Evolutionary conservation across 2,113 vertebrate species (phyloP).

Genomic region (Megaceryle maxima): DNA sequence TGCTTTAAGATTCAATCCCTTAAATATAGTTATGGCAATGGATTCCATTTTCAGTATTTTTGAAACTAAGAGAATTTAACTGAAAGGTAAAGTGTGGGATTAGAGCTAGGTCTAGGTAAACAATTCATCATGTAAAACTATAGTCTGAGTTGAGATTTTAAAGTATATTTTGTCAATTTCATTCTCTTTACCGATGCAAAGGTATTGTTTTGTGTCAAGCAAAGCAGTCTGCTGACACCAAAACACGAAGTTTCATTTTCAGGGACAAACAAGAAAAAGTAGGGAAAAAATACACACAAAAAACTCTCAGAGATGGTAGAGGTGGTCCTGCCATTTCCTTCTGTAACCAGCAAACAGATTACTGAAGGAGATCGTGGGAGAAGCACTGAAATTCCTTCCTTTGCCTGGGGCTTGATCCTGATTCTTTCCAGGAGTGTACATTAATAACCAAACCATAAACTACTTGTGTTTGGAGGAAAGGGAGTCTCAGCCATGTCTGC

Average conservation of each 20-base stretch:
- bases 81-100: neutral
- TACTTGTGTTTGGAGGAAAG: neutral
- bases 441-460: neutral
- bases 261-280: neutral
- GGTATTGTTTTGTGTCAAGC: neutral
- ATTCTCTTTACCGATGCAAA: neutral
- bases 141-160: neutral
- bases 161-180: neutral
- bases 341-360: neutral
- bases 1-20: neutral
- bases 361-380: neutral
- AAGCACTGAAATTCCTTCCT: neutral
- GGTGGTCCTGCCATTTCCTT: neutral
- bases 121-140: neutral
- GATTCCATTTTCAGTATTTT: neutral
- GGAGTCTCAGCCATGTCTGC: neutral
- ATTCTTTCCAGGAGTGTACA: neutral
- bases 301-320: neutral
- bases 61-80: neutral
- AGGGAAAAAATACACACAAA: neutral
- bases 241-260: neutral
- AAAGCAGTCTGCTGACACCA: neutral
- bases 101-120: neutral
- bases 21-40: neutral
- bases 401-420: neutral